These are phyloP conservation scores for Oriolus oriolus DNA, from an alignment of 2,113 vertebrate genomes.

Conservation along the genomic window DNA sequence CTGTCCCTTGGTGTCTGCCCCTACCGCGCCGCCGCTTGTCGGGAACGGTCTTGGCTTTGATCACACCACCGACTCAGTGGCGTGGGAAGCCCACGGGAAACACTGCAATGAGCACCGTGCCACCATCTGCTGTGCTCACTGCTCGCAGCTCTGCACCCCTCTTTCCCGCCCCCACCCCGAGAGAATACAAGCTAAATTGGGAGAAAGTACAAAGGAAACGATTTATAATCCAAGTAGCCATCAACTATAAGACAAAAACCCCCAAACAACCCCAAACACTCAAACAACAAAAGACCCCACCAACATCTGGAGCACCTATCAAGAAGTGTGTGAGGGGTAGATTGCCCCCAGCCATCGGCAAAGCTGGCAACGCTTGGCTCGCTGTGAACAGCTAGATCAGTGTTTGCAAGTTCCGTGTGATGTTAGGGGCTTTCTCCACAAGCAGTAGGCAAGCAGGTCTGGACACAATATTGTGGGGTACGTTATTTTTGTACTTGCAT, in stretches of 20 bases:
- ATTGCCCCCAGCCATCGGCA: not conserved
- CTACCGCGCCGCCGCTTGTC: not conserved
- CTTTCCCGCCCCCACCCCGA: rapidly evolving
- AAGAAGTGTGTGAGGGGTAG: not conserved
- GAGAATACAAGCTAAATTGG: not conserved
- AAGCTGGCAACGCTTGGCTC: not conserved
- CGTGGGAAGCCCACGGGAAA: not conserved
- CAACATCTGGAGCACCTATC: not conserved
- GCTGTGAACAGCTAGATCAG: not conserved
- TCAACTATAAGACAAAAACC: too few species aligned
- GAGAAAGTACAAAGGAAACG: not conserved
- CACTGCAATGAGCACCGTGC: rapidly evolving
- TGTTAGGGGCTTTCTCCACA: not conserved
- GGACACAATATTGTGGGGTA: not conserved
- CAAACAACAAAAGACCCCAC: not conserved
- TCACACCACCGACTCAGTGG: rapidly evolving
- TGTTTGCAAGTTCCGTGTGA: not conserved
- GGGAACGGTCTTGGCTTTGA: not conserved
- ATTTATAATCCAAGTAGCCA: not conserved
- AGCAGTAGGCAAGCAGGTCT: not conserved
- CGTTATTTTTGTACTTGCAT: conserved; percentile 3
- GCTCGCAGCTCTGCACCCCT: rapidly evolving
- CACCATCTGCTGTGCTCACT: rapidly evolving
- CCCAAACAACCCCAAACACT: not conserved
- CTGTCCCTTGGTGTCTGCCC: not conserved